These are phyloP conservation scores for Gambusia holbrooki DNA, from an alignment of 2,113 vertebrate species.

Conservation along the genomic window DNA sequence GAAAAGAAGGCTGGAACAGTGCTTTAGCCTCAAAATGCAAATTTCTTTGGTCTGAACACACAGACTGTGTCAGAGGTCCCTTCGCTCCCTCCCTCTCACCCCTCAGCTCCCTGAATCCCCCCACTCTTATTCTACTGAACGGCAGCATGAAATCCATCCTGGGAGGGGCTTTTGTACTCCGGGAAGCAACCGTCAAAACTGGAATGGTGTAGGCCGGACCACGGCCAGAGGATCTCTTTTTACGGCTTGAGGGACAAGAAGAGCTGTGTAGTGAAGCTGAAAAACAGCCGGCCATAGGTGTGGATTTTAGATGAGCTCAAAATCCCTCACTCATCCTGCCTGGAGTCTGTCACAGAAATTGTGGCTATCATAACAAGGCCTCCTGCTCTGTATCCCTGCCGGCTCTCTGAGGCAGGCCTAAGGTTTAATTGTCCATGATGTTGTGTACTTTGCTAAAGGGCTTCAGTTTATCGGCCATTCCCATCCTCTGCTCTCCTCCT, in stretches of 20 bases:
- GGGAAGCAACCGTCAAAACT: slow-evolving; percentile 65
- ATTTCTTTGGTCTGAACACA: slow-evolving; percentile 52
- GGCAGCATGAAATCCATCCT: slow-evolving; percentile 71
- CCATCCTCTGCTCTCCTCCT: slow-evolving; percentile 45
- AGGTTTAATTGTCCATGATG: slow-evolving; percentile 65
- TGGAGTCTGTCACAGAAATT: slow-evolving; percentile 47
- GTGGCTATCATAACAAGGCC: slow-evolving; percentile 66
- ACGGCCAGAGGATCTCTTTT: slow-evolving; percentile 34
- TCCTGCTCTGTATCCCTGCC: slow-evolving; percentile 39
- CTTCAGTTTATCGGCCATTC: slow-evolving; percentile 28
- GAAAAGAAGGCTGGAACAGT: slow-evolving; percentile 55
- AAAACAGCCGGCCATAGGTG: slow-evolving; percentile 35
- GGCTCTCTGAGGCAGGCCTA: slow-evolving; percentile 49
- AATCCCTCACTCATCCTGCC: slow-evolving; percentile 48
- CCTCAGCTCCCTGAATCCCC: slow-evolving; percentile 43
- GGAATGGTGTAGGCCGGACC: slow-evolving; percentile 37
- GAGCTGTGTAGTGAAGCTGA: slow-evolving; percentile 18
- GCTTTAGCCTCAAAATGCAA: slow-evolving; percentile 64
- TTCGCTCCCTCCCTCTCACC: slow-evolving; percentile 33
- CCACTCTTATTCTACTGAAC: slow-evolving; percentile 47
- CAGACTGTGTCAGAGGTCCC: slow-evolving; percentile 48
- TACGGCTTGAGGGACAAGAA: slow-evolving; percentile 27
- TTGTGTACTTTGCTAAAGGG: slow-evolving; percentile 55
- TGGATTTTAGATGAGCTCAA: slow-evolving; percentile 31
- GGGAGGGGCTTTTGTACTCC: slow-evolving; percentile 65